These are phyloP conservation scores for Protophormia terraenovae DNA, from an alignment of 2,888 invertebrate species.

Conservation along the genomic window DNA sequence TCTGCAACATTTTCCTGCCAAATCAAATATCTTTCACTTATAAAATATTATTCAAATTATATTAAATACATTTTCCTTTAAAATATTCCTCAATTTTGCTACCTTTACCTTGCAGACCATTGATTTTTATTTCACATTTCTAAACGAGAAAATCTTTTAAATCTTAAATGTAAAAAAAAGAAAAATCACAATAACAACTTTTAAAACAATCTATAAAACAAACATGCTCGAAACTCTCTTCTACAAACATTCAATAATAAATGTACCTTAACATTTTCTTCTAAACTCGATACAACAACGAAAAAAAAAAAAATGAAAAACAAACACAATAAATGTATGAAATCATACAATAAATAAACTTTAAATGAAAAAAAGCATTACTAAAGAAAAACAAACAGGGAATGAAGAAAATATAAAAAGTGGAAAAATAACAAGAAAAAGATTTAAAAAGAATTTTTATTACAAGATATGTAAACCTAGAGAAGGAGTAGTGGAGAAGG, in stretches of 20 bases:
- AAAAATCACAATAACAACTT: slow-evolving; percentile 57
- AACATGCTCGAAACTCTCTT: slow-evolving; percentile 38
- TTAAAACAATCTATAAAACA: slow-evolving; percentile 63
- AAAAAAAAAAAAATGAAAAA: background rate
- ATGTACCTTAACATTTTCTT: slow-evolving; percentile 27
- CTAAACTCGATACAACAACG: background rate
- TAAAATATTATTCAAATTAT: slow-evolving; percentile 13
- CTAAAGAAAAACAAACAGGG: slow-evolving; percentile 26
- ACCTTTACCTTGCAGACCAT: slow-evolving; percentile 10
- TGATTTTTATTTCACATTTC: slow-evolving; percentile 27
- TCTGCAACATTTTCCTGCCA: background rate
- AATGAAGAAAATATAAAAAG: background rate
- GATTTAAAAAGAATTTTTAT: slow-evolving; percentile 78
- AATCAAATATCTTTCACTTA: background rate
- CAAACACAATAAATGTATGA: background rate
- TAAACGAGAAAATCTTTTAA: background rate
- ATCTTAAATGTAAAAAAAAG: background rate
- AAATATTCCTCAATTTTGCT: background rate
- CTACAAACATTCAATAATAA: slow-evolving; percentile 22
- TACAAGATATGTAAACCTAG: background rate
- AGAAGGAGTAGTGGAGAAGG: background rate
- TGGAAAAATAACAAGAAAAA: slow-evolving; percentile 73
- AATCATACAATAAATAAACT: slow-evolving; percentile 55
- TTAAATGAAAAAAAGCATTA: slow-evolving; percentile 20
- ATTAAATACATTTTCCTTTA: background rate